phyloP scores from a whole-genome alignment of 2,113 vertebrate species.

The Spilogale gracilis region DNA sequence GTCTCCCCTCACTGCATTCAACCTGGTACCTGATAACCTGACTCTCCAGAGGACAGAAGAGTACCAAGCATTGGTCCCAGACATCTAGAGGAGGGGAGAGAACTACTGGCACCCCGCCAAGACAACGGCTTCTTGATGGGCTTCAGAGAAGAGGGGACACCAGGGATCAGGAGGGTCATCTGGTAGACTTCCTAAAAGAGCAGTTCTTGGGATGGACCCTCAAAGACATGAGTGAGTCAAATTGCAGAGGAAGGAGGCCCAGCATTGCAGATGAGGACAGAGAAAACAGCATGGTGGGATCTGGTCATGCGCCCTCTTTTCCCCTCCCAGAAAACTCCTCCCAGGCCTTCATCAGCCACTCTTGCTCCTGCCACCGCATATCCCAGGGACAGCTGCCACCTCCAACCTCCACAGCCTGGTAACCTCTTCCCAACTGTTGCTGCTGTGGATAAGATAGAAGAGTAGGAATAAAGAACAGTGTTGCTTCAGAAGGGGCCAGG shows the following conservation, averaged over 20 bases:
- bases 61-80: background rate
- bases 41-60: background rate
- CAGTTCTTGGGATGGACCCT: background rate
- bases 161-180: too few relatives aligned
- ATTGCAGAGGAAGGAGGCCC: background rate
- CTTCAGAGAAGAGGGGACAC: background rate
- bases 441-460: background rate
- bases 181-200: background rate
- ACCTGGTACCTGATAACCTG: background rate
- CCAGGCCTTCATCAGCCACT: background rate
- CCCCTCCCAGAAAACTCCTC: background rate
- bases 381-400: background rate
- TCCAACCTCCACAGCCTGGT: background rate
- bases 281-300: background rate
- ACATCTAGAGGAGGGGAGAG: background rate
- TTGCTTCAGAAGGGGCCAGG: background rate
- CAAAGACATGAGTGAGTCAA: background rate
- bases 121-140: background rate
- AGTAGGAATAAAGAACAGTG: background rate
- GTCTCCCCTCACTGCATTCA: background rate
- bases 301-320: background rate
- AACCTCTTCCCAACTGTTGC: background rate
- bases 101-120: background rate
- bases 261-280: background rate
- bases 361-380: rapidly evolving